A percentile compares a stretch with the other conserved stretches of the same genome.
Evolutionary conservation across 2,113 vertebrate species (phyloP).

Genomic region (Ictalurus furcatus): DNA sequence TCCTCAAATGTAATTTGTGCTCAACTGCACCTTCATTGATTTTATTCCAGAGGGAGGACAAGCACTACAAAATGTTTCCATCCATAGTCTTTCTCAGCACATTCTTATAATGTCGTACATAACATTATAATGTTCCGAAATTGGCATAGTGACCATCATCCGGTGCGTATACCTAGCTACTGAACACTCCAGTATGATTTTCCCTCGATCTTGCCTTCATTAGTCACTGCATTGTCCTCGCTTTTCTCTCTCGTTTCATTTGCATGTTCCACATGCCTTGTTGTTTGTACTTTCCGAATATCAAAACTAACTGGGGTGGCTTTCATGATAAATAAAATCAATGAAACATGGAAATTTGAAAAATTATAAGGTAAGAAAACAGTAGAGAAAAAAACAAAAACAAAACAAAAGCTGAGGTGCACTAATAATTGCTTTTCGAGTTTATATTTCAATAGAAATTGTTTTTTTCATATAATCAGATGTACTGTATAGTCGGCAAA

Average conservation of each 20-base stretch:
- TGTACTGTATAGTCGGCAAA: neutral
- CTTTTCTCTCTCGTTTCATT: neutral
- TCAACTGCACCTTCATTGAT: neutral
- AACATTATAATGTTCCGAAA: neutral
- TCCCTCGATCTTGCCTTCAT: neutral
- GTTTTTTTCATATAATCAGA: neutral
- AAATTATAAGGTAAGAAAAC: neutral
- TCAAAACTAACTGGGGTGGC: neutral
- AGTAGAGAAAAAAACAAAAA: neutral
- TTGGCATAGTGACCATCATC: neutral
- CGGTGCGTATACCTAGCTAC: neutral
- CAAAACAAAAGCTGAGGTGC: too few species aligned
- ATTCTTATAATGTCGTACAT: neutral
- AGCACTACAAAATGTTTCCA: neutral
- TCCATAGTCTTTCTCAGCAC: neutral
- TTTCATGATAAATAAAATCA: neutral
- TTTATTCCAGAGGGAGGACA: neutral
- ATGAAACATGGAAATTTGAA: neutral
- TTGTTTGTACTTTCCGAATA: neutral
- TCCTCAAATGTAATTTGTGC: neutral
- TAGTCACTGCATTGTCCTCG: neutral
- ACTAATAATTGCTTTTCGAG: too few species aligned
- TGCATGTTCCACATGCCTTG: neutral
- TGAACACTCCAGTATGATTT: neutral
- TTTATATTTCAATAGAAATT: neutral